Conservation (phyloP, 2,113 vertebrate species). For the Lepus timidus region DNA sequence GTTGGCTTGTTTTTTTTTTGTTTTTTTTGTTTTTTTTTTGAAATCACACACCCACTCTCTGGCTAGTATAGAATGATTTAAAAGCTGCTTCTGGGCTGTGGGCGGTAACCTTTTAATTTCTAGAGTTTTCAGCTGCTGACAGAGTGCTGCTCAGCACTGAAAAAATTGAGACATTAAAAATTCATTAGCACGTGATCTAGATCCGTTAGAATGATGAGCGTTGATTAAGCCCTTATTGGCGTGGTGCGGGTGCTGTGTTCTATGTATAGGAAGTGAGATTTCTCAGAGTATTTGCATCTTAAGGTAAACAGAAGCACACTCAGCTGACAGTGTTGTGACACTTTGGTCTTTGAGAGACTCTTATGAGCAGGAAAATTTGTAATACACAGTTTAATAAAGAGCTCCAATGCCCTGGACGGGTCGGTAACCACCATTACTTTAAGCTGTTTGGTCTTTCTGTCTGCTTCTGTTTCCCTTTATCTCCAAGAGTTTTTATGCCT, state of each 20-base stretch:
- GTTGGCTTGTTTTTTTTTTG: constrained; percentile 51
- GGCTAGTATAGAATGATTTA: constrained; percentile 79
- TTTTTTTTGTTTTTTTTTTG: constrained; percentile 21
- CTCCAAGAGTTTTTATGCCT: constrained; percentile 13
- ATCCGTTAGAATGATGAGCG: constrained; percentile 45
- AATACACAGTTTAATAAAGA: constrained; percentile 7
- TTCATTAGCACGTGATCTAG: constrained; percentile 43
- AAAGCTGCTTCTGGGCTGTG: constrained; percentile 77
- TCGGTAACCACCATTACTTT: not conserved
- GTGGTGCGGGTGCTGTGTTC: constrained; percentile 1
- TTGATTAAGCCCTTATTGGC: constrained; percentile 34
- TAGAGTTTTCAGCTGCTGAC: constrained; percentile 72
- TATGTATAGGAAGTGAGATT: constrained; percentile 56
- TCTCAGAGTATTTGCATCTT: constrained; percentile 47
- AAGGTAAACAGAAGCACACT: constrained; percentile 43
- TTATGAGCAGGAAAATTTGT: not conserved
- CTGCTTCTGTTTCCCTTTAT: not conserved
- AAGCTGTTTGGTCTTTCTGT: not conserved
- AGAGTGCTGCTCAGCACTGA: constrained; percentile 56
- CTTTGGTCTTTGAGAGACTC: constrained; percentile 32
- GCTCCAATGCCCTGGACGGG: not conserved
- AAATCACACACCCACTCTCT: constrained; percentile 69
- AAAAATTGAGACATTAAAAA: constrained; percentile 65
- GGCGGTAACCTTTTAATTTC: constrained; percentile 81
- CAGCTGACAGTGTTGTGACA: constrained; percentile 24